Conservation (phyloP, 2,888 invertebrate genomes). For the Orthosia incerta region DNA sequence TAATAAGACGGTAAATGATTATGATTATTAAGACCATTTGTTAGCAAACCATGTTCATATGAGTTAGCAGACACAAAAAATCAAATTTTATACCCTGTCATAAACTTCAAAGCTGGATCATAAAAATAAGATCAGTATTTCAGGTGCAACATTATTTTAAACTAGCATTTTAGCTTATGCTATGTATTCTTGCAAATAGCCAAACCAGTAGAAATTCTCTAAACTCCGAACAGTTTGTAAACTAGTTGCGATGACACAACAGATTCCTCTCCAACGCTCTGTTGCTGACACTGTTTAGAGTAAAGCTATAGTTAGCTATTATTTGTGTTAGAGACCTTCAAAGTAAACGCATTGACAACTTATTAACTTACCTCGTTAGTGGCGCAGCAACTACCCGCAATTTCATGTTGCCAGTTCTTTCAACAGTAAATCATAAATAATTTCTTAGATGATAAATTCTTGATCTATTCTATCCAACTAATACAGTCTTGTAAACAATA, state of each 20-base stretch:
- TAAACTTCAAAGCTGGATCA: too few species aligned
- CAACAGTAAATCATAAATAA: too few species aligned
- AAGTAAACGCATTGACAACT: constrained; percentile 36
- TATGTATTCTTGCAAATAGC: background rate
- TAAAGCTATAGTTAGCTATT: constrained; percentile 10
- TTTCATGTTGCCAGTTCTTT: too few species aligned
- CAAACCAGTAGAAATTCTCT: constrained; percentile 3
- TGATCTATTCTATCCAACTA: too few species aligned
- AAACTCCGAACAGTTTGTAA: constrained; percentile 32
- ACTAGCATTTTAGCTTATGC: background rate
- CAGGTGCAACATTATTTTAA: background rate
- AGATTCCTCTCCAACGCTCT: constrained; percentile 35
- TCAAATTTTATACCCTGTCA: too few species aligned
- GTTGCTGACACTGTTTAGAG: constrained; percentile 40
- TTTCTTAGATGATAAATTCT: too few species aligned
- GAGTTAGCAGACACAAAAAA: too few species aligned
- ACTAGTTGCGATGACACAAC: constrained; percentile 43
- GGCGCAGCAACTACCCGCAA: background rate
- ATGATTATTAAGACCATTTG: too few species aligned
- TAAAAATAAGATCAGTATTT: background rate
- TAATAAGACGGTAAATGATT: too few species aligned
- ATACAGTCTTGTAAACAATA: too few species aligned
- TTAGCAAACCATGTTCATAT: too few species aligned
- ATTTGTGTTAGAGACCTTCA: constrained; percentile 24
- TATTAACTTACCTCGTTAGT: constrained; percentile 49